Evolutionary conservation across 2,797 vertebrate genomes (phyloP).

Genomic region (Triplophysa bombifrons): DNA sequence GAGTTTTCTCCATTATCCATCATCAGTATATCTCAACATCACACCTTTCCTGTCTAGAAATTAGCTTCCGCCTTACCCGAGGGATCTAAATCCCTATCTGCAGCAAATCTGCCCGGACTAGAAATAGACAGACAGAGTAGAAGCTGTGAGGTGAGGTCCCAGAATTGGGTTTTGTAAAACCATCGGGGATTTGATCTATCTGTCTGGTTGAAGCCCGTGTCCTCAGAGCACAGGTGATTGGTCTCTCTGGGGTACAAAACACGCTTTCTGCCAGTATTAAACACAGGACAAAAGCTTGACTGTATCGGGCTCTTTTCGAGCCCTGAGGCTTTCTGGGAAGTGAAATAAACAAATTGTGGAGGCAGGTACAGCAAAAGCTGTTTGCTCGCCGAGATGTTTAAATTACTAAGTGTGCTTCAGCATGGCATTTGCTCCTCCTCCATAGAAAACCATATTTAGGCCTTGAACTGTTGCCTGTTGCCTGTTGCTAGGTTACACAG

Average conservation of each 20-base stretch:
- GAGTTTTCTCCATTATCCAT: constrained; percentile 33
- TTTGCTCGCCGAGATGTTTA: constrained; percentile 55
- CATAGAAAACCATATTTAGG: constrained; percentile 65
- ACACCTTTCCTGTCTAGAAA: constrained; percentile 40
- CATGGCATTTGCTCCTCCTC: constrained; percentile 64
- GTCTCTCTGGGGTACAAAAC: constrained; percentile 48
- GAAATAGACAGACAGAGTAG: constrained; percentile 38
- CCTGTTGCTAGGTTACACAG: constrained; percentile 67
- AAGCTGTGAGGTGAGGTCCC: constrained; percentile 45
- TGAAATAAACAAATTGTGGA: constrained; percentile 35
- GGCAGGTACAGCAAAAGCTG: constrained; percentile 37
- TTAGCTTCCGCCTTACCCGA: constrained; percentile 46
- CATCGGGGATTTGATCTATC: constrained; percentile 36
- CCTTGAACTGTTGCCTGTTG: constrained; percentile 65
- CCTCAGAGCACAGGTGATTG: constrained; percentile 56
- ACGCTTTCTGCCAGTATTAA: constrained; percentile 26
- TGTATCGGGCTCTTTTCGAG: background rate
- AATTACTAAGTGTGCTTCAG: constrained; percentile 59
- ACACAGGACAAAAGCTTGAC: constrained; percentile 28
- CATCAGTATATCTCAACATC: constrained; percentile 44
- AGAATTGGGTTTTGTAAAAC: constrained; percentile 44
- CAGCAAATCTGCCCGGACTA: constrained; percentile 37
- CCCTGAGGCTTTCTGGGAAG: constrained; percentile 23
- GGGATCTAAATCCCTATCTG: constrained; percentile 39
- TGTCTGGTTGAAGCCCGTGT: constrained; percentile 55